A percentile compares a stretch with the other conserved stretches of the same genome.
phyloP scores from a whole-genome alignment of 2,888 invertebrate species.

The Caradrina kadenii region DNA sequence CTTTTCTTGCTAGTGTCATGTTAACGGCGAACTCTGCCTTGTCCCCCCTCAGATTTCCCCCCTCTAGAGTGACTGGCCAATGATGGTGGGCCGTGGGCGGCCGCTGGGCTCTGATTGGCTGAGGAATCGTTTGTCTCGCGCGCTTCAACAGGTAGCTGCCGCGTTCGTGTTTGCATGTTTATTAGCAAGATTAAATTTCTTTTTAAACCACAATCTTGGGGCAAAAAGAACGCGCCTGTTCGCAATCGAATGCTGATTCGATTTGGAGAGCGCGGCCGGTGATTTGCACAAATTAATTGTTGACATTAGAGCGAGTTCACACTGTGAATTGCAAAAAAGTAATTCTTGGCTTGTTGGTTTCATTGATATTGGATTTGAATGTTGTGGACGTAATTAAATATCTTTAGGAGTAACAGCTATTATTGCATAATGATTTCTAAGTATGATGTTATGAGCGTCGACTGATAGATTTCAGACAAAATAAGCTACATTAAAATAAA shows the following conservation, averaged over 20 bases:
- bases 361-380: constrained; percentile 32
- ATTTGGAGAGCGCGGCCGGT: constrained; percentile 71
- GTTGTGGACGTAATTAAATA: constrained; percentile 19
- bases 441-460: background rate
- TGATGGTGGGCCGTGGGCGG: constrained; percentile 85
- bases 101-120: constrained; percentile 85
- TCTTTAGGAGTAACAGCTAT: background rate
- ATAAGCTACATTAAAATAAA: background rate
- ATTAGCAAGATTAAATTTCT: constrained; percentile 89
- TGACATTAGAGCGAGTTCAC: constrained; percentile 56
- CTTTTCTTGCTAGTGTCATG: constrained; percentile 88
- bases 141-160: constrained; percentile 90
- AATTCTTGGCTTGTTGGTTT: constrained; percentile 23
- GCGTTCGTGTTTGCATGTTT: constrained; percentile 89
- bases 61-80: constrained; percentile 77
- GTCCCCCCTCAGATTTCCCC: constrained; percentile 74
- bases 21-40: constrained; percentile 78
- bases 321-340: constrained; percentile 22
- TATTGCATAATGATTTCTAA: background rate
- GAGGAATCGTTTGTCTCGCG: constrained; percentile 82
- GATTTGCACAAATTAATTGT: constrained; percentile 68
- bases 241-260: constrained; percentile 79
- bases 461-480: background rate
- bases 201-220: constrained; percentile 85
- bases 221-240: constrained; percentile 76